phyloP scores from a whole-genome alignment of 2,797 vertebrate species.

The Galaxias olidus region DNA sequence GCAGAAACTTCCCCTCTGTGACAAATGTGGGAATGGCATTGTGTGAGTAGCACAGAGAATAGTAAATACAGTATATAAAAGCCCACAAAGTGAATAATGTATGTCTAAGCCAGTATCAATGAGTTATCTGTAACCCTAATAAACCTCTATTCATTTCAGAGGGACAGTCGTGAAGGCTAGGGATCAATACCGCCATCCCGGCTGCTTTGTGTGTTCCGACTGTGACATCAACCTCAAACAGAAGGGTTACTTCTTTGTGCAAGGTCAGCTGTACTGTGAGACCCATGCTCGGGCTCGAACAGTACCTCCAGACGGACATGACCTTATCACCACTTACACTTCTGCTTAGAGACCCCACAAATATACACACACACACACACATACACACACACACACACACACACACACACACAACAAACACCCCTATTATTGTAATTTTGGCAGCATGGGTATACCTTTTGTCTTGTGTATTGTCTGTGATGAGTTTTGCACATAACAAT shows the following conservation, averaged over 20 bases:
- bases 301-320: slow-evolving; percentile 90
- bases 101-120: slow-evolving; percentile 1
- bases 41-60: slow-evolving; percentile 84
- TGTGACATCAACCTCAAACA: slow-evolving; percentile 96
- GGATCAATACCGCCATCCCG: slow-evolving; percentile 91
- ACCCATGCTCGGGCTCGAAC: slow-evolving; percentile 86
- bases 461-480: slow-evolving; percentile 28
- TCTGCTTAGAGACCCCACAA: slow-evolving; percentile 69
- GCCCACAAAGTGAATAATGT: background rate
- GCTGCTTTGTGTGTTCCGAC: slow-evolving; percentile 95
- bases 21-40: slow-evolving; percentile 95
- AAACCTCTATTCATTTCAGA: slow-evolving; percentile 52
- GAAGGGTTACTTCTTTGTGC: slow-evolving; percentile 95
- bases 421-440: slow-evolving; percentile 1
- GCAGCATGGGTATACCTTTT: slow-evolving; percentile 17
- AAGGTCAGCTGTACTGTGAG: slow-evolving; percentile 94
- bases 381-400: slow-evolving; percentile 8
- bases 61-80: background rate
- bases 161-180: slow-evolving; percentile 94
- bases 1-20: slow-evolving; percentile 92
- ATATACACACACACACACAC: background rate
- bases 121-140: too few relatives aligned
- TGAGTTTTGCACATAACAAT: slow-evolving; percentile 25
- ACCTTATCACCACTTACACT: slow-evolving; percentile 85
- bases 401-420: slow-evolving; percentile 17